Percentiles rank a stretch among this genome's conserved stretches.
Conservation (phyloP, 2,113 vertebrate genomes). For the Larimichthys crocea region DNA sequence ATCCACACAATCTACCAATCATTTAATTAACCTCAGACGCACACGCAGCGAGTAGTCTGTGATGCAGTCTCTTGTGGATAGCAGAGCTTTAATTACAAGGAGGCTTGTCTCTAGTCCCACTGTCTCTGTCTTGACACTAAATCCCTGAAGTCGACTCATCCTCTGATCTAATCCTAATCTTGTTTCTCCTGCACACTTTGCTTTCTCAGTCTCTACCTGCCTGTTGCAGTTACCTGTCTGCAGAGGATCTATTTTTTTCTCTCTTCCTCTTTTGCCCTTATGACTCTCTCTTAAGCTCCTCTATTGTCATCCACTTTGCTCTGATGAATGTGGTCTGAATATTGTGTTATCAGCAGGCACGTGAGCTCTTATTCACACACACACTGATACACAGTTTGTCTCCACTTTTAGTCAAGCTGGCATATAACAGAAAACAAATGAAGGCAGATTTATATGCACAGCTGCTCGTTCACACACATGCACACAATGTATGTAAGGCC, state of each 20-base stretch:
- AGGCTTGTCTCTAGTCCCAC: slow-evolving; percentile 58
- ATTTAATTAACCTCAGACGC: not conserved
- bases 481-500: slow-evolving; percentile 7
- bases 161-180: slow-evolving; percentile 75
- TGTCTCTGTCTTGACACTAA: slow-evolving; percentile 54
- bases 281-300: not conserved
- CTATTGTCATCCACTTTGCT: slow-evolving; percentile 11
- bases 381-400: not conserved
- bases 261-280: not conserved
- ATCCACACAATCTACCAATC: not conserved
- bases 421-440: slow-evolving; percentile 11
- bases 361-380: not conserved
- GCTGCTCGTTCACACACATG: slow-evolving; percentile 23
- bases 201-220: slow-evolving; percentile 12
- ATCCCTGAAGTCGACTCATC: slow-evolving; percentile 58
- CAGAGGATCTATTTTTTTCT: not conserved
- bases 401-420: not conserved
- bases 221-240: slow-evolving; percentile 15
- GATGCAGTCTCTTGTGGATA: slow-evolving; percentile 37
- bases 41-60: slow-evolving; percentile 8
- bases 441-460: slow-evolving; percentile 20
- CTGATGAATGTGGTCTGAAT: not conserved
- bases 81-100: slow-evolving; percentile 68
- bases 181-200: slow-evolving; percentile 51
- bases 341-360: not conserved